Evolutionary conservation across 2,888 invertebrate genomes (phyloP).

Genomic region (Conops quadrifasciatus): DNA sequence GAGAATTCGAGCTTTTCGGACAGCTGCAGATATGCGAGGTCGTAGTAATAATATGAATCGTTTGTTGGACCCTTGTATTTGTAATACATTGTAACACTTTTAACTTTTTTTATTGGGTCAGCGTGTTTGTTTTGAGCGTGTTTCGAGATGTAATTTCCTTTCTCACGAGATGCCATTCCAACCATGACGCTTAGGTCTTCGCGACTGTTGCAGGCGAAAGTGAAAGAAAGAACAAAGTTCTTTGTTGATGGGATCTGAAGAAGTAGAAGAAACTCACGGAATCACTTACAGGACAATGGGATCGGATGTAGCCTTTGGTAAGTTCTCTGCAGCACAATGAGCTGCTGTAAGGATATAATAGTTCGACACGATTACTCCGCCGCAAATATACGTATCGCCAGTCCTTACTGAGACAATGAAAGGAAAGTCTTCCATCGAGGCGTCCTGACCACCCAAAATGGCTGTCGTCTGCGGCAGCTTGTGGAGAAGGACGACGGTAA

Average conservation of each 20-base stretch:
- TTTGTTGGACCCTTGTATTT: background rate
- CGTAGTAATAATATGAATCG: background rate
- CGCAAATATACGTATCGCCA: constrained; percentile 52
- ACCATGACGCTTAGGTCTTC: constrained; percentile 30
- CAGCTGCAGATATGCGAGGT: constrained; percentile 9
- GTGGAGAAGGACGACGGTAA: no score
- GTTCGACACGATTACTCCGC: constrained; percentile 54
- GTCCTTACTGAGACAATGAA: constrained; percentile 61
- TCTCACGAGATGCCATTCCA: background rate
- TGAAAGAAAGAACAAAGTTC: constrained; percentile 35
- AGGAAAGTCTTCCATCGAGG: constrained; percentile 59
- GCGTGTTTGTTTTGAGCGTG: no score
- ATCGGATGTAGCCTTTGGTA: background rate
- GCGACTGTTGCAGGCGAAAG: constrained; percentile 48
- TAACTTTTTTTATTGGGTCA: background rate
- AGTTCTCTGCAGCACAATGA: constrained; percentile 55
- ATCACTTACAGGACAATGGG: background rate
- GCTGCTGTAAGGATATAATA: constrained; percentile 57
- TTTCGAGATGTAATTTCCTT: background rate
- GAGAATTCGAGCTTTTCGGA: background rate
- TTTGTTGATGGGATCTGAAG: no score
- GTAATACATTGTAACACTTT: background rate
- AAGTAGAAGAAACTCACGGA: constrained; percentile 23
- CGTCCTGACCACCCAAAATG: constrained; percentile 55
- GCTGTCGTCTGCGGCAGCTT: background rate